phyloP scores from a whole-genome alignment of 2,888 invertebrate genomes.

The Drosophila nr. perissopoda region DNA sequence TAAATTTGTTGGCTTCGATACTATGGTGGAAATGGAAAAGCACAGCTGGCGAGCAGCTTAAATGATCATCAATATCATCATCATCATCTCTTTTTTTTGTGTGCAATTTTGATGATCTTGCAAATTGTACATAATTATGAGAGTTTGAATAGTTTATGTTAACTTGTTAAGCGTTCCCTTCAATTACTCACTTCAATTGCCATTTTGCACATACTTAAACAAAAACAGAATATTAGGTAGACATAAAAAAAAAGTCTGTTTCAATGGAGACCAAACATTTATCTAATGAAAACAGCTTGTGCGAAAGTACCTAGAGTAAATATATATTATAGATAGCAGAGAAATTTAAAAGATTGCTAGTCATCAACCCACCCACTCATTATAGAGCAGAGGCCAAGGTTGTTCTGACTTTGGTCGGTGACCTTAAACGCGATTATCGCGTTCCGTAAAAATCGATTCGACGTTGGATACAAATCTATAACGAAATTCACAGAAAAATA shows the following conservation, averaged over 20 bases:
- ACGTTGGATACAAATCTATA: not conserved
- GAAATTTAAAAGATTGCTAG: not conserved
- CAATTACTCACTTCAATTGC: not conserved
- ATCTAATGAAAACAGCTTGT: not conserved
- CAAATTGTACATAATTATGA: not conserved
- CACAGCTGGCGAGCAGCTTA: constrained; percentile 5
- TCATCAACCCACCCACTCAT: not conserved
- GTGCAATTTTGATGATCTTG: constrained; percentile 1
- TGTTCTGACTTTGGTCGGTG: not conserved
- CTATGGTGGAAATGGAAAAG: constrained; percentile 5
- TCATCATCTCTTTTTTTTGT: not conserved
- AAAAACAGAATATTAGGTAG: too few relatives aligned
- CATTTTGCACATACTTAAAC: not conserved
- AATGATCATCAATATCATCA: constrained; percentile 1
- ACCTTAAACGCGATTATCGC: not conserved
- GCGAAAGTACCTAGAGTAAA: not conserved
- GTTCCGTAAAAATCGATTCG: not conserved
- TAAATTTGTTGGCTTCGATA: constrained; percentile 59
- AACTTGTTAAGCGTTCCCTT: not conserved
- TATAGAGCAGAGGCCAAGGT: not conserved
- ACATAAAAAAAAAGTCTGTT: not conserved
- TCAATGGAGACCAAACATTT: not conserved
- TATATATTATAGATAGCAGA: not conserved
- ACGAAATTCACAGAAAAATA: not conserved
- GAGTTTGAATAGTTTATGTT: not conserved